Conservation (phyloP, 2,113 vertebrate genomes). For the Illadopsis cleaveri region DNA sequence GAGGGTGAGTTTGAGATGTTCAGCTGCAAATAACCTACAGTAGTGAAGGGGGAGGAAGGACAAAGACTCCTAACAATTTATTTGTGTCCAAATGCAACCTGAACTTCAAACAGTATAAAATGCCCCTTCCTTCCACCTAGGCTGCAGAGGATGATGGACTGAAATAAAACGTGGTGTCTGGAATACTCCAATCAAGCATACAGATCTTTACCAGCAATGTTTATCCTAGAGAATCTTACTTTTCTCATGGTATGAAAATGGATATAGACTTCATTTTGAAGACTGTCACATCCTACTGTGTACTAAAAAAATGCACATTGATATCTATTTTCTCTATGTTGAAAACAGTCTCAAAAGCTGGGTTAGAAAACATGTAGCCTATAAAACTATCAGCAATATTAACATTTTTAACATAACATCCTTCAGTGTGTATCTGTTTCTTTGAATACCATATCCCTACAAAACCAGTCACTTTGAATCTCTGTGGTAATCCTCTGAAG, state of each 20-base stretch:
- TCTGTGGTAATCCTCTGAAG: not conserved
- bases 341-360: not conserved
- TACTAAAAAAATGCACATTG: not conserved
- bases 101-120: not conserved
- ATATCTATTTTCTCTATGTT: not conserved
- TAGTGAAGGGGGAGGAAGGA: not conserved
- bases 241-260: not conserved
- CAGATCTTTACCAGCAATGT: not conserved
- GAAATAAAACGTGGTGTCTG: not conserved
- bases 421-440: not conserved
- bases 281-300: not conserved
- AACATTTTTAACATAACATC: not conserved
- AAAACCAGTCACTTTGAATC: slow-evolving; percentile 35
- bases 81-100: not conserved
- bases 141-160: not conserved
- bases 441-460: not conserved
- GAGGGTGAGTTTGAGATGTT: not conserved
- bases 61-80: not conserved
- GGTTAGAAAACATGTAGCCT: not conserved
- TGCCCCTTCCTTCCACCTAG: not conserved
- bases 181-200: not conserved
- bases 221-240: not conserved
- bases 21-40: not conserved
- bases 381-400: not conserved
- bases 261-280: not conserved